Evolutionary conservation across 23 tunicate genomes (phyloP), one percentile per base, ranked within the genome.

Genomic region (Ciona savignyi): DNA sequence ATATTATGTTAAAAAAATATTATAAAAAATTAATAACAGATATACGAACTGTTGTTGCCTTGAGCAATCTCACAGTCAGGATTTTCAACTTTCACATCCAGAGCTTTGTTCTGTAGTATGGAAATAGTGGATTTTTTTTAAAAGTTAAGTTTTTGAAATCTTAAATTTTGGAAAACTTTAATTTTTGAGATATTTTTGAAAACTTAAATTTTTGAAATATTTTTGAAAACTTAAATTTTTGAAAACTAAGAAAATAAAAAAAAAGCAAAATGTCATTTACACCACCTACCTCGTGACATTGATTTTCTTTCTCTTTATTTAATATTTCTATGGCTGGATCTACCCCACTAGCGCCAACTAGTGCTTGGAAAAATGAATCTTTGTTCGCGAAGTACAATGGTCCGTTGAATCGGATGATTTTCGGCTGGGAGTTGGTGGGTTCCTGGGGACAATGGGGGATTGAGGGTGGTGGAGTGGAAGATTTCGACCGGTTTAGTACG

Each of bases 351-450:
- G 56, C 63, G n/a, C 77, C 70, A 3, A 65, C 62, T 4, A 77
- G 29, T 26, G 68, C 27, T 19, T 71, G 32, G 4, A 81, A 70
- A 27, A 84, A 71, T 71, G 31, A 22, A 21, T 84, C 89, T 62
- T 84, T 84, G 67, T 77, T 84, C 15, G 77, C 78, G 74, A 66
- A 84, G 77, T 84, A 81, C 66, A 84, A 34, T 23, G 89, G 89
- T 2, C 89, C 89, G 26, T 62, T 67, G 66, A 84, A 84, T 30
- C 81, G 60, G 25, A 69, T 63, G 23, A 83, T 67, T 11, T 35
- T 34, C 11, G 56, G 56, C 11, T 42, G 56, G 9, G 56, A 6
- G 56, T 15, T 6, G 56, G 9, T 42, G 9, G 56, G 9, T 6
- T 42, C 11, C 56, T 42, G 56, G 56, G 15, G 15, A n/a, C n/a